Base-by-base conservation (phyloP, 2,797 vertebrate species). In the Ctenosaura bakeri region DNA sequence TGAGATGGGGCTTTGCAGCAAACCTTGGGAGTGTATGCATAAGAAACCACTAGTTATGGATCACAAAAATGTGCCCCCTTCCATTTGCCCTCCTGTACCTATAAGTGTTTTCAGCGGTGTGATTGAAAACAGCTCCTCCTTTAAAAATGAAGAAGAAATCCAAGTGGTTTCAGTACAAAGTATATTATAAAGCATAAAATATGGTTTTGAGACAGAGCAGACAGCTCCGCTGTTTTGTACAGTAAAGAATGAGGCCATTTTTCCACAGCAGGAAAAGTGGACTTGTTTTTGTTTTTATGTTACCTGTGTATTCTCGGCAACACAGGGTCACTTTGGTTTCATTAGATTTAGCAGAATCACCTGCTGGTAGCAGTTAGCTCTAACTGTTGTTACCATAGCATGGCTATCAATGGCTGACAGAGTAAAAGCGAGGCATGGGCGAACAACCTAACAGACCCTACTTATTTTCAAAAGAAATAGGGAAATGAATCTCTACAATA, bases 391-490 rank as follows among this genome's bases (percentile, higher is more conserved):
- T 0, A 0, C 71, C 78, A 56, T 93, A 96, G 87, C 92, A 59
- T 59, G 93, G 83, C 50, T 92, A 94, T 91, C 89, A 78, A 12
- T 35, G 94, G 93, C 62, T 89, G 93, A 90, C 22, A 89, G 93
- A 93, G 87, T 93, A 0, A 77, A 89, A 91, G 90, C 8, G 6
- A 29, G 18, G 8, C 4, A 85, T 77, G 76, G 22, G 79, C 42
- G 87, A 80, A 85, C 66, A 52, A 38, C 20, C 73, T n/a, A 1
- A 73, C 87, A 91, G 54, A 6, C 82, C 88, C 90, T 95, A 94
- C 94, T 96, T 96, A 90, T 95, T 97, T 95, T 93, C 77, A 93
- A 95, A 95, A 96, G 93, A 95, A 96, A 96, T 22, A 93, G 94
- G 95, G 92, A 96, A 95, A 95, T 94, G 95, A 93, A 95, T 85